Conservation (phyloP, 1,140 invertebrate species). For the Neodiprion lecontei region DNA sequence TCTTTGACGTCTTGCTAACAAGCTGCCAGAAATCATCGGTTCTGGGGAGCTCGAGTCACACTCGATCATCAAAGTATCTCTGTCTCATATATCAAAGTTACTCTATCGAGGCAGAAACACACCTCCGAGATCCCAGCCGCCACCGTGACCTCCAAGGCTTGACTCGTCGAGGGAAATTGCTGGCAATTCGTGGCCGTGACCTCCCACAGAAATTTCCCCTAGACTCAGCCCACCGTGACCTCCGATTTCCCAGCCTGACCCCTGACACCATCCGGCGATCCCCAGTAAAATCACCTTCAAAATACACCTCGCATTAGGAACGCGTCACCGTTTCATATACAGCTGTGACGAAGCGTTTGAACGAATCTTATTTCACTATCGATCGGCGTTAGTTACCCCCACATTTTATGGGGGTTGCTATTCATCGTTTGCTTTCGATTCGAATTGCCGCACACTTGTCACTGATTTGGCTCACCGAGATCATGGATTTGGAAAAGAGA, state of each 20-base stretch:
- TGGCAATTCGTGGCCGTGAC: slow-evolving; percentile 24
- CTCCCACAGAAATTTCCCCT: slow-evolving; percentile 41
- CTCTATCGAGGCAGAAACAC: neutral
- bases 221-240: slow-evolving; percentile 33
- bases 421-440: neutral
- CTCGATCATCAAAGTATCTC: too few species aligned
- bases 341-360: neutral
- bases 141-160: slow-evolving; percentile 11
- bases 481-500: too few species aligned
- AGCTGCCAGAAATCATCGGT: too few species aligned
- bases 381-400: neutral
- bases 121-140: neutral
- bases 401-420: neutral
- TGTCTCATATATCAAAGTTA: too few species aligned
- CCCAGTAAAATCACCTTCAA: slow-evolving; percentile 34
- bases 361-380: neutral
- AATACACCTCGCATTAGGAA: slow-evolving; percentile 11
- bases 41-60: too few species aligned
- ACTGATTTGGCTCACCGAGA: too few species aligned
- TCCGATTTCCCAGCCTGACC: slow-evolving; percentile 27
- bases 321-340: neutral
- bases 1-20: too few species aligned
- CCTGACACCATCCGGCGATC: slow-evolving; percentile 26
- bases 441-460: too few species aligned
- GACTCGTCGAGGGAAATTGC: slow-evolving; percentile 2